Percentiles rank a stretch among this genome's conserved stretches.
phyloP scores from a whole-genome alignment of 2,113 vertebrate species.

The Acrocephalus arundinaceus region DNA sequence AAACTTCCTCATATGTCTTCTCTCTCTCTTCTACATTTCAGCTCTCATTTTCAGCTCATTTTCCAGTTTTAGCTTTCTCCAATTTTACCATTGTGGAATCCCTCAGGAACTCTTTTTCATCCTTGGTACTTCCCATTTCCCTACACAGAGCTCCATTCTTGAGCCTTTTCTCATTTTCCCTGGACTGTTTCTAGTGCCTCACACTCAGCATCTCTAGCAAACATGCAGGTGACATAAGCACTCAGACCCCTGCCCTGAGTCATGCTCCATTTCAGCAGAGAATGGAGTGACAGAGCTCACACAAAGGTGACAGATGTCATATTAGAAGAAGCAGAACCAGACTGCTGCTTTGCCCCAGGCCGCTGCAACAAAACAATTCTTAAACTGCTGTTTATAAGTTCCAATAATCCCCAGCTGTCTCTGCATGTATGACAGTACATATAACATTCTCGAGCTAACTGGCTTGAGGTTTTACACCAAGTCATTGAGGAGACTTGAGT shows the following conservation, averaged over 20 bases:
- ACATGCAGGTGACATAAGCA: not conserved
- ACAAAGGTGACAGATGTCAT: not conserved
- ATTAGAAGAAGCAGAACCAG: not conserved
- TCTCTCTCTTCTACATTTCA: not conserved
- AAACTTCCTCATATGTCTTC: not conserved
- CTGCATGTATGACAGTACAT: not conserved
- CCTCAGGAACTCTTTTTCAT: not conserved
- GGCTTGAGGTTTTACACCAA: not conserved
- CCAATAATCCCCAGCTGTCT: not conserved
- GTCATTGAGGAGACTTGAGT: not conserved
- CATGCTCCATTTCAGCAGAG: rapidly evolving
- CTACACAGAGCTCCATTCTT: not conserved
- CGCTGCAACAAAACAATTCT: not conserved
- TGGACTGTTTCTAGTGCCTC: not conserved
- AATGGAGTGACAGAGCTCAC: not conserved
- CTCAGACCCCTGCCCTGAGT: not conserved
- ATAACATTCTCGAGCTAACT: not conserved
- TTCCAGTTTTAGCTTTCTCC: not conserved
- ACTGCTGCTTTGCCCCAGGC: not conserved
- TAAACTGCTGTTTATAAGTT: not conserved
- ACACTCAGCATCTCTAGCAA: not conserved
- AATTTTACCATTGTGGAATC: not conserved
- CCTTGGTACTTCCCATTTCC: not conserved
- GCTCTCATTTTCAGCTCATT: not conserved
- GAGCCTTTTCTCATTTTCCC: not conserved